Conservation (phyloP, 2,797 vertebrate species). For the Sciaenops ocellatus region DNA sequence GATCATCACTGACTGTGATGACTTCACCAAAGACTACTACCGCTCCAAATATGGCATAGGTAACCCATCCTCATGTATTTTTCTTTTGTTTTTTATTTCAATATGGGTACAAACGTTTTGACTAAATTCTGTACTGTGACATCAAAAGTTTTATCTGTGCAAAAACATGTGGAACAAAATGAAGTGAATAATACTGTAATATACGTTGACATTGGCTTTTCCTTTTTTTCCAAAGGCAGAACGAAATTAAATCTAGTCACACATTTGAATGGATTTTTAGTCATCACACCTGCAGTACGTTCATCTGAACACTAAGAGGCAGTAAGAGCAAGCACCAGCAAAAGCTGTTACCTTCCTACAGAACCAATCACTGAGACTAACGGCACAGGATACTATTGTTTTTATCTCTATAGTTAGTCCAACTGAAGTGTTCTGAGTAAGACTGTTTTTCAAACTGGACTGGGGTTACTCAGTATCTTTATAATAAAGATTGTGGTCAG, state of each 20-base stretch:
- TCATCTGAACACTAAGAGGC: constrained; percentile 77
- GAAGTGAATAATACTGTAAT: background rate
- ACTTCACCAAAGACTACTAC: constrained; percentile 94
- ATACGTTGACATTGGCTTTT: background rate
- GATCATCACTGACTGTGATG: constrained; percentile 92
- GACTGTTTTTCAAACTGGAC: background rate
- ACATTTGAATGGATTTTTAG: background rate
- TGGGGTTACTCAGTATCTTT: background rate
- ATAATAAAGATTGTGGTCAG: background rate
- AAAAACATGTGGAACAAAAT: background rate
- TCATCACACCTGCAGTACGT: constrained; percentile 30
- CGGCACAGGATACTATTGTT: background rate
- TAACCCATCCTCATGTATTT: constrained; percentile 74
- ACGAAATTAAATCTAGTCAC: background rate
- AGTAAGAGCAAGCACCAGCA: constrained; percentile 61
- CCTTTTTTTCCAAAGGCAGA: background rate
- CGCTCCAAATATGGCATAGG: constrained; percentile 90
- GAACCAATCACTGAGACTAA: constrained; percentile 1
- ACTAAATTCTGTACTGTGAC: no score
- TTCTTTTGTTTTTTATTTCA: background rate
- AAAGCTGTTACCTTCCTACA: background rate
- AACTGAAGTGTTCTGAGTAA: background rate
- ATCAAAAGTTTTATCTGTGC: background rate
- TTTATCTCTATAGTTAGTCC: background rate
- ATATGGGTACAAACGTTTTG: background rate